Evolutionary conservation across 2,888 invertebrate genomes (phyloP).

Genomic region (Nemapogon koenigi): DNA sequence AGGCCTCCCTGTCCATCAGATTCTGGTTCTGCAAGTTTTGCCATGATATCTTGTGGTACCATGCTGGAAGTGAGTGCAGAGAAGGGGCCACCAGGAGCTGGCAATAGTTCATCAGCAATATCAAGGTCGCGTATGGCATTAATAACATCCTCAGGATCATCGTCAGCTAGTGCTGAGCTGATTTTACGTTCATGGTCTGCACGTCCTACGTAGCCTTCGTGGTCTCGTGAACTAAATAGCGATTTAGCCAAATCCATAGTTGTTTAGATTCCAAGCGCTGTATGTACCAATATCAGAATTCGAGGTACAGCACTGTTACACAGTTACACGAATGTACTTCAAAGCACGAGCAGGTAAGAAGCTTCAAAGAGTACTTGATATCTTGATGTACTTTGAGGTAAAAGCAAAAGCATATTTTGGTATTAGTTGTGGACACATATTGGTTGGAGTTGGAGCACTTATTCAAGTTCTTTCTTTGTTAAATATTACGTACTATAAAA

Average conservation of each 20-base stretch:
- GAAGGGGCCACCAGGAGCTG: conserved; percentile 88
- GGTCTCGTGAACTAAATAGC: conserved; percentile 83
- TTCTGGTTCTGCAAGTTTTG: conserved; percentile 81
- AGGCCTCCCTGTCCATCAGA: conserved; percentile 67
- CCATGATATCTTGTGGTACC: conserved; percentile 95
- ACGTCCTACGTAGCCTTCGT: conserved; percentile 90
- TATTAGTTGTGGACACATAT: too few relatives aligned
- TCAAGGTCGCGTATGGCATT: conserved; percentile 74
- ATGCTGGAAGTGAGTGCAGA: conserved; percentile 94
- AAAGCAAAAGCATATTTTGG: too few relatives aligned
- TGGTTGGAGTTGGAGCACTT: too few relatives aligned
- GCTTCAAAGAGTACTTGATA: too few relatives aligned
- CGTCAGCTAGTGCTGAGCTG: conserved; percentile 81
- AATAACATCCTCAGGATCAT: conserved; percentile 71
- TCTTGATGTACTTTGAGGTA: too few relatives aligned
- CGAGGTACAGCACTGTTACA: too few relatives aligned
- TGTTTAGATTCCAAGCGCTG: too few relatives aligned
- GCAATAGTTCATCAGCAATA: conserved; percentile 72
- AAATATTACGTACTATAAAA: too few relatives aligned
- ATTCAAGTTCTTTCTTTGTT: too few relatives aligned
- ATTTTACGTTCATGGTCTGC: conserved; percentile 84
- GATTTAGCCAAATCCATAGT: conserved; percentile 92
- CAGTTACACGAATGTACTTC: too few relatives aligned
- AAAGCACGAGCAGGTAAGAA: too few relatives aligned
- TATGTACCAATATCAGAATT: too few relatives aligned